These are phyloP conservation scores for Chironomus striatipennis DNA, from an alignment of 1,140 invertebrate species.

Conservation along the genomic window DNA sequence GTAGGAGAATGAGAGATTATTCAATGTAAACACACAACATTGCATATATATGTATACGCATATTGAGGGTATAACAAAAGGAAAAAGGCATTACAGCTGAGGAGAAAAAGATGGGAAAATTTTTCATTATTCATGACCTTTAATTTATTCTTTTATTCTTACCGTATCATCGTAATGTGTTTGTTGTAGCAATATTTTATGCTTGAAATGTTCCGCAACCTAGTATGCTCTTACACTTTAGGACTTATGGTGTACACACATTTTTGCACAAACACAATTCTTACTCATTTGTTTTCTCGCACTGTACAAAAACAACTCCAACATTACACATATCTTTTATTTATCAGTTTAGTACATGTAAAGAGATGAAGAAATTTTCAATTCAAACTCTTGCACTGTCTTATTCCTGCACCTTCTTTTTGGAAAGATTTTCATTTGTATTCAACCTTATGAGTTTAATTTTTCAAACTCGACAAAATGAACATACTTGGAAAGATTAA, in stretches of 20 bases:
- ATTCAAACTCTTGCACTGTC: too few relatives aligned
- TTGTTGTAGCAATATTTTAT: constrained; percentile 20
- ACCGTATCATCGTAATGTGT: constrained; percentile 18
- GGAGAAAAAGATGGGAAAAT: not conserved
- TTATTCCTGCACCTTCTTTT: too few relatives aligned
- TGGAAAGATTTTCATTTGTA: too few relatives aligned
- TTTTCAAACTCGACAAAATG: too few relatives aligned
- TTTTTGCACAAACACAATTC: too few relatives aligned
- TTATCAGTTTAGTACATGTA: not conserved
- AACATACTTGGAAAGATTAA: too few relatives aligned
- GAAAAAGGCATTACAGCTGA: not conserved
- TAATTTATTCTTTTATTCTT: constrained; percentile 20
- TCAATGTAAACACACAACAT: not conserved
- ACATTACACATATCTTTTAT: constrained; percentile 10
- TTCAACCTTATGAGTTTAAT: too few relatives aligned
- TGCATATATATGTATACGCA: not conserved
- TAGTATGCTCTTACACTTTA: not conserved
- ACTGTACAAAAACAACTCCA: not conserved
- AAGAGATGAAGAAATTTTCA: too few relatives aligned
- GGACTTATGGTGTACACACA: not conserved
- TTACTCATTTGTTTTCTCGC: too few relatives aligned
- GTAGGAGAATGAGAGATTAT: constrained; percentile 7
- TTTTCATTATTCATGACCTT: constrained; percentile 21
- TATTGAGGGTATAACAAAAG: not conserved
- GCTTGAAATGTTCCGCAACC: constrained; percentile 11